Evolutionary conservation across 2,888 invertebrate genomes (phyloP), one percentile per base, ranked within the genome.

Genomic region (Cantharis nigra): DNA sequence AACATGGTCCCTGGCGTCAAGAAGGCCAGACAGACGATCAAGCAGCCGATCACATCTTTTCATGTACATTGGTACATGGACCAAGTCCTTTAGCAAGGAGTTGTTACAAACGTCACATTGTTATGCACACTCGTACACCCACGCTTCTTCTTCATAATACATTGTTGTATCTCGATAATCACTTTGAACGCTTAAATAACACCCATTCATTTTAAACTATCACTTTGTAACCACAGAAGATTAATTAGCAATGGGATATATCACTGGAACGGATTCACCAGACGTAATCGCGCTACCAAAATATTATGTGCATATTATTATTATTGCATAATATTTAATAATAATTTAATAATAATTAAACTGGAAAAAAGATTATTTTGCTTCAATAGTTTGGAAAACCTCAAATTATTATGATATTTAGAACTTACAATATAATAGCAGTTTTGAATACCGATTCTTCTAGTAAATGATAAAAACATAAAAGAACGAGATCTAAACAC

Each of bases 1-100:
- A 87, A 88, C 88, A 88, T 82, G 85, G 84, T 83, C 84, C 82
- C 86, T 88, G 89, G 89, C 89, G 89, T 88, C 89, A 87, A 85
- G 82, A 81, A 85, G 89, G 82, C 89, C 87, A 87, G 88, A 87
- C 87, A 82, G 82, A 81, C 85, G 83, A 80, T 82, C 81, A 77
- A 78, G 79, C 79, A 80, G 79, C 83, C 80, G 80, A 82, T 82
- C 82, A 77, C 75, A 76, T 78, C 80, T 80, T 71, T 70, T 70
- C 84, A 82, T 81, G 81, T 82, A 81, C 82, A 81, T 81, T 80
- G 80, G 71, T 80, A 77, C 79, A 78, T 76, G 79, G 82, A 79
- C 80, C 80, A 80, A 82, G 81, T 84, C 84, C 84, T 83, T 82
- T 49, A 79, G 78, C 80, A 81, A 84, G 84, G 83, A 82, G 83